Evolutionary conservation across 2,797 vertebrate genomes (phyloP), one percentile per base, ranked within the genome.

Genomic region (Paramormyrops hopkinsi): DNA sequence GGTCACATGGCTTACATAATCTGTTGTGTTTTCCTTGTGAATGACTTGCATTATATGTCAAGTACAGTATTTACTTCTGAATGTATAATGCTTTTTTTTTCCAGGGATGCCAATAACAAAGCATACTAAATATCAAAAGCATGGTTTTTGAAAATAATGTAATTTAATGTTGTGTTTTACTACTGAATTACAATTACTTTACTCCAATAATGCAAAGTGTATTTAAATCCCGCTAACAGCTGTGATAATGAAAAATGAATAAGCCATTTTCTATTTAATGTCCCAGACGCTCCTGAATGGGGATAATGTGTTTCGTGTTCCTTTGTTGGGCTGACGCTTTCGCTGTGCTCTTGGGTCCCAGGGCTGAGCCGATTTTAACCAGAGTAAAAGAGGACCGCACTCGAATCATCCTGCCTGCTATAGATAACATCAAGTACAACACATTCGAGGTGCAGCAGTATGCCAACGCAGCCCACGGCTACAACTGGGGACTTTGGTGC

Each of bases 401-500:
- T 12, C 96, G 98, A 73, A 97, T 99, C 90, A 97, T 99, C 91
- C 94, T 99, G 87, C 98, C 98, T 0, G 98, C 98, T 22, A 99
- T 99, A 1, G 98, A 99, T 96, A 99, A 99, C 92, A 99, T 99
- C 94, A 99, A 98, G 92, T 99, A 97, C 94, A 99, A 98, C 96
- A 98, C 97, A 0, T 99, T 99, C 0, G 98, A 99, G 91, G 98
- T 99, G 91, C 98, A 99, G 95, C 98, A 99, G 91, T 99, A 99
- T 0, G 98, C 98, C 92, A 99, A 98, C 0, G 98, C 98, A 0
- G 98, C 98, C 87, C 98, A 99, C 0, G 98, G 98, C 92, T 99
- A 99, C 94, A 99, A 98, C 96, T 99, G 98, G 98, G 98, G 98
- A 0, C 95, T 99, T 90, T 99, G 98, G 98, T 99, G 98, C 93